phyloP scores from a whole-genome alignment of 2,888 invertebrate genomes.

The Heteromyza rotundicornis region DNA sequence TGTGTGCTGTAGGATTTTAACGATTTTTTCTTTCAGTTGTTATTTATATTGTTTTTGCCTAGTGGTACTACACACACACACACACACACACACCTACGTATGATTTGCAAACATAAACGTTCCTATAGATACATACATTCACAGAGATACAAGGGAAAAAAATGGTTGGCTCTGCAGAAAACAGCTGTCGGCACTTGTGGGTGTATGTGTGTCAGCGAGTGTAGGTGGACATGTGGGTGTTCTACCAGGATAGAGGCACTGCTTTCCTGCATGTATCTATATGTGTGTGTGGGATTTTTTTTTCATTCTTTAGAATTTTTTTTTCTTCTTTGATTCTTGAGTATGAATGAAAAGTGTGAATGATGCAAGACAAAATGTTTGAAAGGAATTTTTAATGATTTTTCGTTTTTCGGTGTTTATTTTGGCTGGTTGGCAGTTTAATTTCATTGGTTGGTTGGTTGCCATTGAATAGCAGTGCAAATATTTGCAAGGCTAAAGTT shows the following conservation, averaged over 20 bases:
- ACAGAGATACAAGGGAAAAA: not conserved
- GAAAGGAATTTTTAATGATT: constrained; percentile 13
- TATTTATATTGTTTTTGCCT: not conserved
- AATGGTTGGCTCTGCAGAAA: constrained; percentile 22
- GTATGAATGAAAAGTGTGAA: not conserved
- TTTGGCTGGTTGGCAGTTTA: too few species aligned
- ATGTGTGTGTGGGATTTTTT: not conserved
- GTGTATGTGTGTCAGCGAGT: constrained; percentile 48
- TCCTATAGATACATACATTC: not conserved
- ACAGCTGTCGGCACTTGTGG: constrained; percentile 43
- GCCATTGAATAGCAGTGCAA: too few species aligned
- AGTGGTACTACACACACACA: constrained; percentile 22
- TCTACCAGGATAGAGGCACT: constrained; percentile 6
- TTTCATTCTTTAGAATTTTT: not conserved
- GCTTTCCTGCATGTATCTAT: not conserved
- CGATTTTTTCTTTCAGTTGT: constrained; percentile 5
- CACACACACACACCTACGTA: constrained; percentile 20
- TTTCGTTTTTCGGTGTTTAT: not conserved
- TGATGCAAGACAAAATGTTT: not conserved
- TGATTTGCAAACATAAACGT: too few species aligned
- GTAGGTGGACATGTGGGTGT: constrained; percentile 5
- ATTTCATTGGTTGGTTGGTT: too few species aligned
- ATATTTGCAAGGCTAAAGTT: too few species aligned
- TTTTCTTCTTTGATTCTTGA: constrained; percentile 8
- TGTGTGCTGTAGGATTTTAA: not conserved